These are phyloP conservation scores for Bombus superbus DNA, from an alignment of 1,140 invertebrate species.

Conservation along the genomic window DNA sequence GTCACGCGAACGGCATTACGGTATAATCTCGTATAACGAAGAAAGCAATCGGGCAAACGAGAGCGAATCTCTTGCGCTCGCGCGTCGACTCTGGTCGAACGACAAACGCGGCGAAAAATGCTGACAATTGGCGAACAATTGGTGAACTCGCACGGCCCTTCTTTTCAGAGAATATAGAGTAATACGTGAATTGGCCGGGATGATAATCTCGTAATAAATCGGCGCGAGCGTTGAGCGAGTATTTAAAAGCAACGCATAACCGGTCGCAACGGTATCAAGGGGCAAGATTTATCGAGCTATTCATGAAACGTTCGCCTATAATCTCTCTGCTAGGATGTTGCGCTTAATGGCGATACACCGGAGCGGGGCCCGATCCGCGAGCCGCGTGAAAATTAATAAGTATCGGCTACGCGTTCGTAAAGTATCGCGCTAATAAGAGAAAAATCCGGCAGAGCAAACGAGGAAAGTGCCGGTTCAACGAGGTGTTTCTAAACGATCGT, in stretches of 20 bases:
- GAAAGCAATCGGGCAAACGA: not conserved
- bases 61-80: too few species aligned
- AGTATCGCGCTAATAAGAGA: slow-evolving; percentile 34
- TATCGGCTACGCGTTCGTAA: slow-evolving; percentile 19
- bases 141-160: slow-evolving; percentile 6
- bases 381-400: slow-evolving; percentile 34
- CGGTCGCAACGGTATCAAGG: slow-evolving; percentile 32
- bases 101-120: not conserved
- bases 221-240: slow-evolving; percentile 53
- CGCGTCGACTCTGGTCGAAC: not conserved
- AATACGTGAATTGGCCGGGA: slow-evolving; percentile 22
- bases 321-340: slow-evolving; percentile 39
- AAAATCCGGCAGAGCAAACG: slow-evolving; percentile 3
- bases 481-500: not conserved
- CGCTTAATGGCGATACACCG: slow-evolving; percentile 21
- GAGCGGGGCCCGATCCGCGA: not conserved
- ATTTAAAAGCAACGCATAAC: slow-evolving; percentile 56
- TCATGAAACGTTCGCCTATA: slow-evolving; percentile 59
- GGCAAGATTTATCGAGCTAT: slow-evolving; percentile 62
- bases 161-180: not conserved
- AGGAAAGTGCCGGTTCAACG: not conserved
- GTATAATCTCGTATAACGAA: not conserved
- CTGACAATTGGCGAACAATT: not conserved
- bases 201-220: slow-evolving; percentile 67
- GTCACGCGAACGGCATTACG: too few species aligned